Percentiles rank a stretch among this genome's conserved stretches.
These are phyloP conservation scores for Zoroaster sp. DNA, from an alignment of 53 echinoderm and acorn worm genomes.

Conservation along the genomic window DNA sequence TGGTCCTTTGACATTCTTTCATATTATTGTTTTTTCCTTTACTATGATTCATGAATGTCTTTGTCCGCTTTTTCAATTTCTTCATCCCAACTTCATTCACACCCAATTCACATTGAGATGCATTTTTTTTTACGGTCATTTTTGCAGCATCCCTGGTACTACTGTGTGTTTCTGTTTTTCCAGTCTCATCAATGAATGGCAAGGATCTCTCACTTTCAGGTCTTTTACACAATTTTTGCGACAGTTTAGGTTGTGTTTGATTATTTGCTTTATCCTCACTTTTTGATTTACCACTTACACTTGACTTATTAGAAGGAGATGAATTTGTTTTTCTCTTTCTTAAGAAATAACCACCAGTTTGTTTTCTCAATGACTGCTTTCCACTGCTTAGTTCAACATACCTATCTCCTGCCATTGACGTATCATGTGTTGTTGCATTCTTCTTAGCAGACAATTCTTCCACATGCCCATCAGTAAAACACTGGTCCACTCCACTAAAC, in stretches of 20 bases:
- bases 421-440: neutral
- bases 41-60: neutral
- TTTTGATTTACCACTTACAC: neutral
- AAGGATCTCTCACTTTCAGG: neutral
- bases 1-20: neutral
- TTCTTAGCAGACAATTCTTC: neutral
- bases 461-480: no score
- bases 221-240: neutral
- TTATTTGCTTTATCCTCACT: neutral
- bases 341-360: conserved; percentile 44
- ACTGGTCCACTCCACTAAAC: neutral
- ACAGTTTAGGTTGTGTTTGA: neutral
- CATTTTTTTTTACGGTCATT: neutral
- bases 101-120: neutral
- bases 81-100: neutral
- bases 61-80: neutral
- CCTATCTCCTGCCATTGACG: neutral
- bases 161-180: neutral
- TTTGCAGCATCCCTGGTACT: neutral
- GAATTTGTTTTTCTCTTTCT: neutral
- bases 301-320: neutral
- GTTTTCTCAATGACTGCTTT: conserved; percentile 54
- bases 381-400: neutral
- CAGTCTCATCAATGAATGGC: neutral
- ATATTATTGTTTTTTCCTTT: neutral